Conservation (phyloP, 1,140 invertebrate genomes). For the Calycopis cecrops region DNA sequence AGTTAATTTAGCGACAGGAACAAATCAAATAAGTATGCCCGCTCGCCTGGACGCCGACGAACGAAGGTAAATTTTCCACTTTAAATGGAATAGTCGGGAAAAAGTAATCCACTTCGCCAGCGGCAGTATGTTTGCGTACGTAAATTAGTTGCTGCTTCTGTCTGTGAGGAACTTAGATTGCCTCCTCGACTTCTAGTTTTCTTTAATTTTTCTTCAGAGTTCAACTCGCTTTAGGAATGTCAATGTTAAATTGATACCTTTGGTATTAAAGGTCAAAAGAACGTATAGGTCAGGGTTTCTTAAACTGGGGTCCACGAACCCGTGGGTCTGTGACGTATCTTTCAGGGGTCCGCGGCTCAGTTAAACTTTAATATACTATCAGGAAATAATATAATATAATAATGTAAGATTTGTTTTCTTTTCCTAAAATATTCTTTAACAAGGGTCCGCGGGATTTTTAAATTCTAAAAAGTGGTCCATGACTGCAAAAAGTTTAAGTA, state of each 20-base stretch:
- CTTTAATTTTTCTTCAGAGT: conserved; percentile 41
- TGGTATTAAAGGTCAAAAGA: neutral
- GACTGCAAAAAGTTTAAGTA: too few species aligned
- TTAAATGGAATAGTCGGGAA: conserved; percentile 36
- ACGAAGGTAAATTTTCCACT: conserved; percentile 30
- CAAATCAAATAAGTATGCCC: conserved; percentile 28
- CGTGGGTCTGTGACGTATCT: too few species aligned
- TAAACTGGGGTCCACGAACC: too few species aligned
- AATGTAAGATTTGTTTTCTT: too few species aligned
- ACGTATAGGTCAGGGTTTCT: too few species aligned
- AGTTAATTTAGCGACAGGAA: conserved; percentile 17
- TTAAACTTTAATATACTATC: too few species aligned
- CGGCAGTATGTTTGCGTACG: conserved; percentile 40
- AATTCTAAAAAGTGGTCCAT: too few species aligned
- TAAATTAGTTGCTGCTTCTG: conserved; percentile 46
- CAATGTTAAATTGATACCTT: neutral
- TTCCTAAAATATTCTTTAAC: too few species aligned
- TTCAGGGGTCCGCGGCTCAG: too few species aligned
- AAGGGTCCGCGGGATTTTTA: too few species aligned
- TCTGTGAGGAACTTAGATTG: conserved; percentile 42
- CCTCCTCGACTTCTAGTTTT: conserved; percentile 31
- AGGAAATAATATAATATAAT: too few species aligned
- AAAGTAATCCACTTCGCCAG: conserved; percentile 40
- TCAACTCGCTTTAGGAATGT: conserved; percentile 1
- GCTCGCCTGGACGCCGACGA: conserved; percentile 26